Evolutionary conservation across 1,140 invertebrate genomes (phyloP), one percentile per base, ranked within the genome.

Genomic region (Sycophila sp.): DNA sequence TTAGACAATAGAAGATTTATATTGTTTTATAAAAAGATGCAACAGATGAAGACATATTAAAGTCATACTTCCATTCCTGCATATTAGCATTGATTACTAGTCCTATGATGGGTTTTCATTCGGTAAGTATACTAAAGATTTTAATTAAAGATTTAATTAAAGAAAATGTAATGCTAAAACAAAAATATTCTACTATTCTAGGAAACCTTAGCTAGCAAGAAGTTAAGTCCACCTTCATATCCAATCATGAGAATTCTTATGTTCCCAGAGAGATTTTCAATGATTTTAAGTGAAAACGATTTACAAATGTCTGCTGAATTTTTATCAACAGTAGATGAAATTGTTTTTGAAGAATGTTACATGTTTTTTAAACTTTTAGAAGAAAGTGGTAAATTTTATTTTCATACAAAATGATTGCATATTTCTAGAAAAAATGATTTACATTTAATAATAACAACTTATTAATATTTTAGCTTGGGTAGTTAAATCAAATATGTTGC

Each of bases 31-130:
- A 83, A 72, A 83, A 85, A 75, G 78, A 83, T 62, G 78, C 82
- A 60, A 77, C 53, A 26, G 55, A 87, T 17, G 66, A 73, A 38
- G 84, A 87, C 72, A 75, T 89, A 15, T 74, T 91, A 4, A 78
- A 86, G 75, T 87, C 86, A 7, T 90, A 89, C 78, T 89, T 88
- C 62, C 82, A 89, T 76, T 87, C 86, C 32, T 81, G 86, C 22
- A 75, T 88, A 69, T 77, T 85, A 51, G 88, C 80, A 7, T 77
- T 87, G 15, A 59, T 69, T 22, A 13, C 47, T 30, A 53, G 53
- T 28, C 26, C 11, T 26, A 58, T 64, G 19, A 22, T 26, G 15
- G 62, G 47, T 17, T 15, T 59, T 11, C 15, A 0, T 19, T 11
- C 51, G 22, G 66, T 69, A 73, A 13, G 59, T 59, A 32, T 49